Evolutionary conservation across 2,113 vertebrate species (phyloP).

Genomic region (Mirounga angustirostris): DNA sequence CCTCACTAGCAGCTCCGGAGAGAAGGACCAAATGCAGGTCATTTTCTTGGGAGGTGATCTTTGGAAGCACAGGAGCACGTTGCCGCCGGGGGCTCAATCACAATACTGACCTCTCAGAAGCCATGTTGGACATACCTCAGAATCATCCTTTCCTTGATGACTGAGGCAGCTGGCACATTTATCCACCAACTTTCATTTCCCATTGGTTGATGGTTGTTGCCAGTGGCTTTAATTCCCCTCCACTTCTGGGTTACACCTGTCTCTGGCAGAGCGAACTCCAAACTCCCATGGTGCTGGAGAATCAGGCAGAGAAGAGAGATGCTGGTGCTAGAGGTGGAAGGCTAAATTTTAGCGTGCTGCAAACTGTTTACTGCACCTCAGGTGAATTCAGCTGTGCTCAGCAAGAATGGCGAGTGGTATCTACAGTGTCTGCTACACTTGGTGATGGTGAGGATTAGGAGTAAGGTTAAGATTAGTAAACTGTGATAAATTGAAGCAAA

Average conservation of each 20-base stretch:
- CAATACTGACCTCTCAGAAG: neutral
- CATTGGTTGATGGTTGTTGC: neutral
- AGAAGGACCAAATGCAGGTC: neutral
- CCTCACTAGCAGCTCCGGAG: neutral
- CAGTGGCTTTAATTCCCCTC: neutral
- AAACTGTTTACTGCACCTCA: neutral
- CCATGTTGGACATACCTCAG: neutral
- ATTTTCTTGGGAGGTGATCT: neutral
- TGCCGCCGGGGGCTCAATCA: neutral
- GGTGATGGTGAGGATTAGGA: neutral
- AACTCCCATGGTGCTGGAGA: neutral
- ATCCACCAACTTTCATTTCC: neutral
- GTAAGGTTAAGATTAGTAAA: neutral
- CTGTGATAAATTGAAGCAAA: neutral
- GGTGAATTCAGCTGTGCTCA: neutral
- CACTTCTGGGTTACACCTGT: neutral
- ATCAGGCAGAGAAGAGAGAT: neutral
- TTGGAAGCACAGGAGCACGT: neutral
- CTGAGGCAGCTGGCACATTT: neutral
- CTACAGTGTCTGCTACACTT: no score
- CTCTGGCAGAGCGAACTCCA: neutral
- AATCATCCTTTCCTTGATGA: neutral
- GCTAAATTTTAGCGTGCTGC: neutral
- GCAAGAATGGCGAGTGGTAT: rapidly evolving
- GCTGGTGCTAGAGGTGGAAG: neutral